phyloP scores from a whole-genome alignment of 2,113 vertebrate genomes.

The Spea bombifrons region DNA sequence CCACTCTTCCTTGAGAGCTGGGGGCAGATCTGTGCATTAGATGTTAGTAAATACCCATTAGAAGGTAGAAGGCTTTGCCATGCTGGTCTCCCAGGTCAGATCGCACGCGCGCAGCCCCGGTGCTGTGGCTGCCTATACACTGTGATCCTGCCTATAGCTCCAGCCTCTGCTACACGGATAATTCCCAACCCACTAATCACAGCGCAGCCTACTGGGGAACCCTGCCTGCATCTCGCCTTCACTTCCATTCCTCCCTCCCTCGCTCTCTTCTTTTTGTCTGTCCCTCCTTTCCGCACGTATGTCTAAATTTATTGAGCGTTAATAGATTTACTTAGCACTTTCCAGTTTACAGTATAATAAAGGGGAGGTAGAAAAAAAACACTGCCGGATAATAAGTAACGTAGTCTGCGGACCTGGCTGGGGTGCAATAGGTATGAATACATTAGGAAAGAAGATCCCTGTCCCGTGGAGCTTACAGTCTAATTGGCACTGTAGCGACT shows the following conservation, averaged over 20 bases:
- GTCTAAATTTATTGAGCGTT: too few species aligned
- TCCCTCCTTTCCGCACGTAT: too few species aligned
- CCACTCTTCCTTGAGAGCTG: neutral
- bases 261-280: neutral
- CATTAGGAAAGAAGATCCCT: too few species aligned
- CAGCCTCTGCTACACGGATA: constrained; percentile 3
- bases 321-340: too few species aligned
- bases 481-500: too few species aligned
- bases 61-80: neutral
- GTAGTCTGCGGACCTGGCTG: too few species aligned
- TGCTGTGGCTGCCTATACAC: constrained; percentile 24
- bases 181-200: constrained; percentile 41
- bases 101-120: constrained; percentile 21
- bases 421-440: too few species aligned
- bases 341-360: too few species aligned
- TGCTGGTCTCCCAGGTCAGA: constrained; percentile 10
- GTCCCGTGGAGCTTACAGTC: too few species aligned
- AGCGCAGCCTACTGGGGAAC: constrained; percentile 44
- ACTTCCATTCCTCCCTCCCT: neutral
- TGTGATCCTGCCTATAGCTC: neutral
- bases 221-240: constrained; percentile 11
- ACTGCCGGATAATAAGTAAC: too few species aligned
- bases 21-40: neutral
- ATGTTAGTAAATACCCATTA: constrained; percentile 1
- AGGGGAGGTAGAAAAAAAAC: too few species aligned